Conservation (phyloP, 2,113 vertebrate genomes). For the Psammodynastes pulverulentus region DNA sequence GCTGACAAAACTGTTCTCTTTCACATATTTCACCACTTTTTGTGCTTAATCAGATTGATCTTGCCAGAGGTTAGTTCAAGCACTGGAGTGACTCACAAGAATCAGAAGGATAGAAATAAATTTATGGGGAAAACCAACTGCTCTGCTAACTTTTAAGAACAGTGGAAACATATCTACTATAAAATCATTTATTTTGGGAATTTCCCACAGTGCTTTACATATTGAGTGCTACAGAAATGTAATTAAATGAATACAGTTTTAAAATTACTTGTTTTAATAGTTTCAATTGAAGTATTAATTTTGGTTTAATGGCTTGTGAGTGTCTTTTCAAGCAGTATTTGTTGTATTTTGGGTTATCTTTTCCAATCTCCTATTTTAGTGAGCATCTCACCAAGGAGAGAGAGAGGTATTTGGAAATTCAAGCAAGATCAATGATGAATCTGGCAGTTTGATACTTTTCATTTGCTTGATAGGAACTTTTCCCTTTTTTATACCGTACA, state of each 20-base stretch:
- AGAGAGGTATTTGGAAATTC: constrained; percentile 7
- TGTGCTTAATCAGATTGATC: constrained; percentile 5
- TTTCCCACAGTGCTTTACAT: not conserved
- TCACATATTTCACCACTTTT: not conserved
- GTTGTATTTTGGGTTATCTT: constrained; percentile 23
- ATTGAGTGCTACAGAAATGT: not conserved
- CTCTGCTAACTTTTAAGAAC: not conserved
- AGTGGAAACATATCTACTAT: not conserved
- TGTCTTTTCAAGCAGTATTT: constrained; percentile 52
- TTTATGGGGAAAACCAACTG: constrained; percentile 11
- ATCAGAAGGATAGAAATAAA: constrained; percentile 24
- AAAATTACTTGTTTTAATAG: not conserved
- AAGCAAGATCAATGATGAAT: constrained; percentile 49
- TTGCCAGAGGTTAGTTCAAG: not conserved
- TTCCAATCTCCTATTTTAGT: not conserved
- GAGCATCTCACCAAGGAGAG: not conserved
- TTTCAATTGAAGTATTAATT: not conserved
- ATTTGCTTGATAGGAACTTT: not conserved
- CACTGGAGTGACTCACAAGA: constrained; percentile 21
- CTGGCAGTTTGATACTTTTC: not conserved
- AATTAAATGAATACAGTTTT: not conserved
- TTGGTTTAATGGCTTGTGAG: constrained; percentile 46
- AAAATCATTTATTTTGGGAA: not conserved
- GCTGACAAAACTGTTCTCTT: constrained; percentile 2
- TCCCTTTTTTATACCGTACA: not conserved